These are phyloP conservation scores for Aphelocoma californica DNA, from an alignment of 2,797 vertebrate genomes.

Conservation along the genomic window DNA sequence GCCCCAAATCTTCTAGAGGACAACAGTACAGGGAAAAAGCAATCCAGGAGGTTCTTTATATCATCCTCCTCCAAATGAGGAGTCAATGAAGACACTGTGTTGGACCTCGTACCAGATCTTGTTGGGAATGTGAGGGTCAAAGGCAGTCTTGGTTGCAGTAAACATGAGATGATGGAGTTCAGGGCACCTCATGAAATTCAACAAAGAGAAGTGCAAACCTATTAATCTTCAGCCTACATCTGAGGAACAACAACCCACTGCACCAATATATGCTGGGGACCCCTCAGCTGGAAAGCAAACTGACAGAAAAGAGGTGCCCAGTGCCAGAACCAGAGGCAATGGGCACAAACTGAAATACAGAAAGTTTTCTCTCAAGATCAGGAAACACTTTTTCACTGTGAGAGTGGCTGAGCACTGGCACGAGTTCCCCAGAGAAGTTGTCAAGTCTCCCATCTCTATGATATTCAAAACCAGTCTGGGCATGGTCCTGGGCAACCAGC, in stretches of 20 bases:
- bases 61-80: background rate
- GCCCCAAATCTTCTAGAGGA: background rate
- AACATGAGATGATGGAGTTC: background rate
- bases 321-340: background rate
- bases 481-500: background rate
- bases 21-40: background rate
- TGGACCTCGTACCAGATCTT: background rate
- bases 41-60: background rate
- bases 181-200: background rate
- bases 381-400: background rate
- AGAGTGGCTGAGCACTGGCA: background rate
- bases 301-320: background rate
- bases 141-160: background rate
- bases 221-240: background rate
- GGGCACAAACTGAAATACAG: background rate
- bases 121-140: background rate
- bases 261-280: background rate
- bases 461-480: background rate
- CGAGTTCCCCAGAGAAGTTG: background rate
- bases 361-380: background rate
- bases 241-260: background rate
- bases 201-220: background rate
- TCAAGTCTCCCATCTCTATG: background rate
- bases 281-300: background rate
- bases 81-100: background rate